Evolutionary conservation across 2,113 vertebrate genomes (phyloP).

Genomic region (Saguinus midas): DNA sequence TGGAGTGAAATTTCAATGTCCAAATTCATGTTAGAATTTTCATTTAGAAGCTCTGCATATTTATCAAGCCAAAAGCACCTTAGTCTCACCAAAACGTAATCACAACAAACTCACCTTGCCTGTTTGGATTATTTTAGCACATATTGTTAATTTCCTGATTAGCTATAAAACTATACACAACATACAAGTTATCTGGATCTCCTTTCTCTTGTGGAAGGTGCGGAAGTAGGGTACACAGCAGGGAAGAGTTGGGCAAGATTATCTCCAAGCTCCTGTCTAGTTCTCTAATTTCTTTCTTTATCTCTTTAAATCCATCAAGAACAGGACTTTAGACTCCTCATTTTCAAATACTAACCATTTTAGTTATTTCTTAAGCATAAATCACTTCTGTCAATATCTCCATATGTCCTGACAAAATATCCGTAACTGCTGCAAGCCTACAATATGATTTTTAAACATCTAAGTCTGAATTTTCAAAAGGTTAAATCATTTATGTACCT

Average conservation of each 20-base stretch:
- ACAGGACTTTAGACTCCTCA: neutral
- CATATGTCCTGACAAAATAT: neutral
- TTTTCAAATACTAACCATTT: constrained; percentile 29
- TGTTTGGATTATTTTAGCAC: neutral
- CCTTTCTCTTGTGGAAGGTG: neutral
- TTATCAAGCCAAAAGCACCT: neutral
- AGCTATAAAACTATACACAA: neutral
- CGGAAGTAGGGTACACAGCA: neutral
- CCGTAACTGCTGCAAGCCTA: neutral
- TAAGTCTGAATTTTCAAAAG: constrained; percentile 21
- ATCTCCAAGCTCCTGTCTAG: constrained; percentile 5
- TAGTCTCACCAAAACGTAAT: neutral
- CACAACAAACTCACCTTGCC: neutral
- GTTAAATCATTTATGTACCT: neutral
- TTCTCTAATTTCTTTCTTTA: constrained; percentile 6
- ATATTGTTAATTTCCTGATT: constrained; percentile 15
- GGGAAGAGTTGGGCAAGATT: neutral
- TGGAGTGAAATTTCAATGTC: neutral
- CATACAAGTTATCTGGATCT: neutral
- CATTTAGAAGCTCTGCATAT: neutral
- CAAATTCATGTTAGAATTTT: neutral
- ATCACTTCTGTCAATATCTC: neutral
- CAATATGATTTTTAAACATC: neutral
- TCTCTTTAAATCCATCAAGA: neutral
- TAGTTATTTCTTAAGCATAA: constrained; percentile 22